A percentile compares a stretch with the other conserved stretches of the same genome.
phyloP scores from a whole-genome alignment of 1,140 invertebrate species.

The Wasmannia auropunctata region DNA sequence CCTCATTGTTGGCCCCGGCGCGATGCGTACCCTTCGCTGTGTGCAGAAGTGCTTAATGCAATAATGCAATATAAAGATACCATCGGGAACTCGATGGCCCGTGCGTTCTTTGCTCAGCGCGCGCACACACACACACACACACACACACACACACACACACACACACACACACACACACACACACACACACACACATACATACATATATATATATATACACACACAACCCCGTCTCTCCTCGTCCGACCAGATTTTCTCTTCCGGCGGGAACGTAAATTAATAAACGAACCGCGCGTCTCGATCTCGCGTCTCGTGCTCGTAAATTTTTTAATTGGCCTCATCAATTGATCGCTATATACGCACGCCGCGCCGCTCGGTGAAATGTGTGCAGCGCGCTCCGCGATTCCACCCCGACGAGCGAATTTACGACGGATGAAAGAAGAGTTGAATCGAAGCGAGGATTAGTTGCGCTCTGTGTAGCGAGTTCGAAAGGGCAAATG shows the following conservation, averaged over 20 bases:
- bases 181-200: no score
- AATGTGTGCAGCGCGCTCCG: background rate
- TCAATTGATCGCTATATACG: background rate
- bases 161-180: no score
- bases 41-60: constrained; percentile 83
- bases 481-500: constrained; percentile 16
- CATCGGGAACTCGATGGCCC: constrained; percentile 75
- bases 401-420: background rate
- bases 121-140: no score
- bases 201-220: no score
- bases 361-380: background rate
- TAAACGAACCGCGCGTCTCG: constrained; percentile 39
- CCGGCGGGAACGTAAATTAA: constrained; percentile 69
- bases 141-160: no score
- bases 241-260: constrained; percentile 49
- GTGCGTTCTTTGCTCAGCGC: constrained; percentile 64
- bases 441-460: background rate
- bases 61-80: constrained; percentile 84
- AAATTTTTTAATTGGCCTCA: constrained; percentile 44
- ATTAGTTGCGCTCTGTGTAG: constrained; percentile 8
- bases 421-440: constrained; percentile 6
- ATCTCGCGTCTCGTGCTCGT: background rate
- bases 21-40: constrained; percentile 74
- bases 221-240: constrained; percentile 49
- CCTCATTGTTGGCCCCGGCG: constrained; percentile 64